A percentile compares a stretch with the other conserved stretches of the same genome.
Evolutionary conservation across 2,113 vertebrate genomes (phyloP).

Genomic region (Aegotheles bennettii): DNA sequence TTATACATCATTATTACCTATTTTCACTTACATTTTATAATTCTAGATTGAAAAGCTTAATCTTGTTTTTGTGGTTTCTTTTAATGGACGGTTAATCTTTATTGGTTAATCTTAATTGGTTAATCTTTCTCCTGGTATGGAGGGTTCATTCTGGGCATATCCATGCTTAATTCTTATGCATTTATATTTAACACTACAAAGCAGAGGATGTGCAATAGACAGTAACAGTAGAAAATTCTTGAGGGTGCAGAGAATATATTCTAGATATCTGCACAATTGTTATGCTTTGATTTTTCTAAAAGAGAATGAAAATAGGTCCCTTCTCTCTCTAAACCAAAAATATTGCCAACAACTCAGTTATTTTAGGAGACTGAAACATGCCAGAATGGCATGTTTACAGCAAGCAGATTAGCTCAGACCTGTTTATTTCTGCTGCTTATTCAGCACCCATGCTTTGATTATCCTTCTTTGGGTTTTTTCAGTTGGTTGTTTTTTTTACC

Average conservation of each 20-base stretch:
- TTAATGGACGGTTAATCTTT: not conserved
- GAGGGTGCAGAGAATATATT: not conserved
- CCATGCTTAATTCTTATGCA: not conserved
- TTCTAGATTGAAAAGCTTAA: not conserved
- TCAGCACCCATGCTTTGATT: not conserved
- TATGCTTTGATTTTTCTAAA: slow-evolving; percentile 13
- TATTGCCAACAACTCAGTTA: not conserved
- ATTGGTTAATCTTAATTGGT: not conserved
- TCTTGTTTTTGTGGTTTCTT: not conserved
- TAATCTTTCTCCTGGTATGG: not conserved
- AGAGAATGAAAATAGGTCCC: not conserved
- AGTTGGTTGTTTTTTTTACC: not conserved
- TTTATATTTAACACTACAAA: slow-evolving; percentile 14
- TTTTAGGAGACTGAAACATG: slow-evolving; percentile 34
- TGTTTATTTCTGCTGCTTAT: not conserved
- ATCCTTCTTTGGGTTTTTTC: too few species aligned
- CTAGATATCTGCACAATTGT: not conserved
- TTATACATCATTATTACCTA: not conserved
- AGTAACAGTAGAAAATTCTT: slow-evolving; percentile 3
- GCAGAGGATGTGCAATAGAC: not conserved
- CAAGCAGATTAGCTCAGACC: slow-evolving; percentile 4
- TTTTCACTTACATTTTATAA: not conserved
- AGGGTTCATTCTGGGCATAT: not conserved
- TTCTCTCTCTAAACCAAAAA: not conserved
- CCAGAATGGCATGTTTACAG: slow-evolving; percentile 3